Evolutionary conservation across 2,113 vertebrate species (phyloP), one percentile per base, ranked within the genome.

Genomic region (Sturnira hondurensis): DNA sequence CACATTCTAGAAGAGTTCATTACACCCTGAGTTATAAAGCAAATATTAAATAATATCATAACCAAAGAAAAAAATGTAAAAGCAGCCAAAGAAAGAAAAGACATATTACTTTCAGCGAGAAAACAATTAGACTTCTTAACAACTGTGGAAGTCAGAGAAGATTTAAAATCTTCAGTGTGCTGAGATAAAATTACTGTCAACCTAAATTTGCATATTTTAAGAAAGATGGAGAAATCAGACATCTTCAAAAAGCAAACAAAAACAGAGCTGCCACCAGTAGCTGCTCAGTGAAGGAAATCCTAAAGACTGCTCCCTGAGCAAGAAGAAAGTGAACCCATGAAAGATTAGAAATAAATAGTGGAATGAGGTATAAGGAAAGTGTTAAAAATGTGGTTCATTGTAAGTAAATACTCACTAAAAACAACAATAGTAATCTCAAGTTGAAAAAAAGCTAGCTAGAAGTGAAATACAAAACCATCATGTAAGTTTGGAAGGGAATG

Each of bases 151-250:
- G 11, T 10, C 73, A 95, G 50, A 93, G 82, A 82, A 65, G 43
- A 47, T 43, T 89, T 76, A 70, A 89, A 67, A 56, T 74, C 52
- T 77, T 73, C 17, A 71, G 36, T 70, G 26, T 88, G 17, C 22
- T 70, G 15, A 80, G 63, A 96, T 63, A 95, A 94, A 93, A 91
- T 88, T 61, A 71, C 56, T 93, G n/a, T 43, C 77, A 93, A 85
- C 26, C 52, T 93, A 65, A 63, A 88, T 86, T 68, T 80, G 45
- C 76, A 56, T 58, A 63, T 89, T 94, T 84, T 8, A 91, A 80
- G 31, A 94, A 81, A 19, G 70, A 50, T 41, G 58, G 38, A 58
- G 88, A 93, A 91, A 81, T 76, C 17, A 84, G 26, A 54, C 24
- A 61, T 70, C 43, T 73, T 74, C 76, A 86, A 95, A 94, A 93